Percentiles rank a stretch among this genome's conserved stretches.
phyloP scores from a whole-genome alignment of 2,888 invertebrate genomes.

The Petrolisthes cinctipes region DNA sequence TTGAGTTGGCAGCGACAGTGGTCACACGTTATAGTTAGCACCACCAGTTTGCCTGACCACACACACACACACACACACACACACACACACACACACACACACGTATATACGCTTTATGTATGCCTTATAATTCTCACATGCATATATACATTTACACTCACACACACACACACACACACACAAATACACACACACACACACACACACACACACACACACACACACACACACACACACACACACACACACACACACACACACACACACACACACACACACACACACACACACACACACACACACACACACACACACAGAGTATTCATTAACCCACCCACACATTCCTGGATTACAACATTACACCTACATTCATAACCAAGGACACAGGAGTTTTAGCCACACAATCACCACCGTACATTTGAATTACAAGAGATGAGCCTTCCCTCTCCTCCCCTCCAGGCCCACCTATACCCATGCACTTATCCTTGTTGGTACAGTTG shows the following conservation, averaged over 20 bases:
- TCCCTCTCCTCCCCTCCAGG: no score
- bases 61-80: neutral
- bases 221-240: neutral
- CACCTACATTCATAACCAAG: neutral
- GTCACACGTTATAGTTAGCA: no score
- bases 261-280: neutral
- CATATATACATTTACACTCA: neutral
- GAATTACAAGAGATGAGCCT: no score
- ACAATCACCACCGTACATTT: no score
- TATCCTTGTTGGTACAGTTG: no score
- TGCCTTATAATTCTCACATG: neutral
- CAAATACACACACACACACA: neutral
- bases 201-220: neutral
- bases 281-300: neutral
- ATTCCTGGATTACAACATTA: neutral
- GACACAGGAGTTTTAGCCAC: no score
- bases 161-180: neutral
- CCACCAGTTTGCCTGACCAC: no score
- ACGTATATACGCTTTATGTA: neutral
- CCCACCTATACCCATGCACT: no score
- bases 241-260: conserved; percentile 1
- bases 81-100: neutral
- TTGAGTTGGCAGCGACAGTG: no score
- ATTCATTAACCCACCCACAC: neutral
- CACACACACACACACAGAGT: neutral